Base-by-base conservation (phyloP, 2,113 vertebrate genomes). In the Rhizomys pruinosus region DNA sequence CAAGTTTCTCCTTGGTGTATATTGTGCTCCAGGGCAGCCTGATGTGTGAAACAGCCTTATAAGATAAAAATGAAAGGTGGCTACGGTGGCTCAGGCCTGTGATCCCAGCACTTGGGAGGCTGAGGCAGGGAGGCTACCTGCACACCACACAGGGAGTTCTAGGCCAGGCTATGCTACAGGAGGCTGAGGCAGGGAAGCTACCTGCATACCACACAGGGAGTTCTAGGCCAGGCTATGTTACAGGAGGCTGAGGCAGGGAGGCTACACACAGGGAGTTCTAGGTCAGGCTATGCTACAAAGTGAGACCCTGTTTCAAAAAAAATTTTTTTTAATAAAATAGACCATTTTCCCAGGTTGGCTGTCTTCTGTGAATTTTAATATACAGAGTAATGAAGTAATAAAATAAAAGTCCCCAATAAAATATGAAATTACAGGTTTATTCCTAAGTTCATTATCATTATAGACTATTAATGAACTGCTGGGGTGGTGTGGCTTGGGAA, bases 321-420 rank as follows among this genome's bases (percentile, higher is more conserved):
- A 52, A 84, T 52, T 52, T 52, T 52, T 52, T 52, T 22, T 66
- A 29, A 27, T 11, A 42, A 20, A 68, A 32, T 20, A 66, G n/a
- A 61, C 13, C 55, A 32, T 9, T 85, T 89, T 74, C 66, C 66
- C 74, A 86, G 29, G 13, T 69, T 79, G 84, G 39, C 32, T 68
- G 9, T 89, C 64, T 89, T 79, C 84, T 72, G 25, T 37, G 34
- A 79, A 19, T n/a, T 89, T 90, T 74, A 61, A 80, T 90, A 68
- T 85, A n/a, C 84, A 85, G 20, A 80, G 32, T 79, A 80, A 68
- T 73, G 13, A 79, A 72, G 22, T n/a, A 59, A 27, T 72, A 68
- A 84, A 73, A 76, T 64, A 82, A 59, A 71, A 89, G 79, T 44
- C 63, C 55, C 63, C 55, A 85, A 57, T 89, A 85, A 78, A 84